These are phyloP conservation scores for Otolemur garnettii DNA, from an alignment of 2,113 vertebrate genomes.

Conservation along the genomic window DNA sequence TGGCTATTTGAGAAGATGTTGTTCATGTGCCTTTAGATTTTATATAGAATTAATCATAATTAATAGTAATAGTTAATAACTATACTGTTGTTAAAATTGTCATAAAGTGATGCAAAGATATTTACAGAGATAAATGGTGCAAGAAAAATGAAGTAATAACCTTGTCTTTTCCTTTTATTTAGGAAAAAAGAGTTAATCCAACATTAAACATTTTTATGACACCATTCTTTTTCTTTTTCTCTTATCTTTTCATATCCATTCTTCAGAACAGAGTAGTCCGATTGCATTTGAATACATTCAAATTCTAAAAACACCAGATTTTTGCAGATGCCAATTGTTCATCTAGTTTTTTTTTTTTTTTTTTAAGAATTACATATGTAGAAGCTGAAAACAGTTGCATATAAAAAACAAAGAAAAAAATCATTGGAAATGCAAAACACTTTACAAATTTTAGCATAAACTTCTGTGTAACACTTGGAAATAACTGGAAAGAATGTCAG, in stretches of 20 bases:
- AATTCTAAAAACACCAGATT: constrained; percentile 62
- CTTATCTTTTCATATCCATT: constrained; percentile 52
- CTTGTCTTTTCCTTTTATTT: neutral
- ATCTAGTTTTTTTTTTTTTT: neutral
- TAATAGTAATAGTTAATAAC: neutral
- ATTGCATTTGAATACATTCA: constrained; percentile 69
- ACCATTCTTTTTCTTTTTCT: constrained; percentile 40
- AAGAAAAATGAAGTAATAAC: constrained; percentile 4
- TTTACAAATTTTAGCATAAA: constrained; percentile 34
- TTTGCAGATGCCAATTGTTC: constrained; percentile 65
- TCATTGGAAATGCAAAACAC: constrained; percentile 45
- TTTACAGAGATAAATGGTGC: constrained; percentile 34
- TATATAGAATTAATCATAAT: constrained; percentile 24
- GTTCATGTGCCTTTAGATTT: neutral
- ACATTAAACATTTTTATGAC: constrained; percentile 70
- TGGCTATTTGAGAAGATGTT: neutral
- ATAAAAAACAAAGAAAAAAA: constrained; percentile 60
- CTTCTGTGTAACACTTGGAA: constrained; percentile 6
- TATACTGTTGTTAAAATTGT: neutral
- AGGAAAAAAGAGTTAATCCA: constrained; percentile 29
- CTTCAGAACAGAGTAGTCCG: constrained; percentile 69
- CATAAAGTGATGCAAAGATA: constrained; percentile 38
- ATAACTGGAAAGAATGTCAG: neutral
- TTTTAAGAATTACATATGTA: constrained; percentile 38
- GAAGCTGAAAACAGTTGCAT: constrained; percentile 44